Evolutionary conservation across 1,140 invertebrate genomes (phyloP), one percentile per base, ranked within the genome.

Genomic region (Monomorium pharaonis): DNA sequence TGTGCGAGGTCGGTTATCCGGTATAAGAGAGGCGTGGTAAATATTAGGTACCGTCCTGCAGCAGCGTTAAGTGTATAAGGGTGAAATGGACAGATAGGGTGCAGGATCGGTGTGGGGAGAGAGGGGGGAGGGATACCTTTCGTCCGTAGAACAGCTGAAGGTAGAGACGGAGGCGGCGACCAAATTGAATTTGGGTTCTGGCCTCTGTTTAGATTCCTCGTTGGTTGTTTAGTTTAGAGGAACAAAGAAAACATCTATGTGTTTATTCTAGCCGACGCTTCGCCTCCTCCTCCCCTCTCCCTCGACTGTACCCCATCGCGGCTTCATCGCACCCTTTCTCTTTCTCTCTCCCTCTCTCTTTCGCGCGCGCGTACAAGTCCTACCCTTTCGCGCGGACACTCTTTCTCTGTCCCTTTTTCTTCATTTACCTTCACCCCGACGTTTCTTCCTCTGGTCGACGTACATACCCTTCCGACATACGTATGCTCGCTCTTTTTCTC

Each of bases 211-310:
- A 96, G 95, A 96, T 96, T 95, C 95, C 94, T 95, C 95, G 95
- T 94, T 94, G 95, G 95, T 95, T 96, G 95, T 96, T 96, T 96
- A 96, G 95, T 96, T 96, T 96, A 95, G 95, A 95, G 94, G 95
- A 95, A 95, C 95, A 96, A 96, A 96, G 95, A 96, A 96, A 96
- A 96, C 95, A 96, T 95, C 95, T 94, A 95, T 95, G 95, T 96
- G 95, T 96, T 96, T 96, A 96, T 96, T 96, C 95, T 96, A 95
- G 95, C 95, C 95, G 94, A 95, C 94, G 95, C 94, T 95, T 95
- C 91, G 86, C 83, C 80, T 84, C 91, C 92, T 88, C 90, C 87
- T 77, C 72, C 74, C 84, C 85, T 3, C 74, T 72, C 51, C 72
- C 76, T 47, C 74, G 83, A 84, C 86, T 85, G 65, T 88, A 49